Conservation (phyloP, 1,140 invertebrate genomes). For the Drosophila pandora region DNA sequence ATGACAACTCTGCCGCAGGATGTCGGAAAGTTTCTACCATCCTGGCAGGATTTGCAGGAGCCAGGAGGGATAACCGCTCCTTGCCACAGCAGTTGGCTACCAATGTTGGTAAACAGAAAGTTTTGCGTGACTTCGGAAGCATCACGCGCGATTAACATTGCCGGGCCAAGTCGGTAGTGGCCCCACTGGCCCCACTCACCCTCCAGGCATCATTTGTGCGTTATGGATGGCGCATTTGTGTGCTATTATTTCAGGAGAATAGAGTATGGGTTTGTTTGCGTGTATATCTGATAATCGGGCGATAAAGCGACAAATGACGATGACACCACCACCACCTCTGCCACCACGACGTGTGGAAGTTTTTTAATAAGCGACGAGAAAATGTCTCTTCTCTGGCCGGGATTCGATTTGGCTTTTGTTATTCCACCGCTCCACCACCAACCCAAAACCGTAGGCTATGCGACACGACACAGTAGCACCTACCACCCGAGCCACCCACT, state of each 20-base stretch:
- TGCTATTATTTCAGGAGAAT: slow-evolving; percentile 61
- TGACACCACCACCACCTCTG: slow-evolving; percentile 23
- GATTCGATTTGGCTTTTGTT: slow-evolving; percentile 52
- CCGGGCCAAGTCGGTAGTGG: slow-evolving; percentile 31
- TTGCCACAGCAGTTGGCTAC: background rate
- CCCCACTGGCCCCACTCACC: background rate
- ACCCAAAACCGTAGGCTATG: too few species aligned
- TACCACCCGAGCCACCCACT: slow-evolving; percentile 30
- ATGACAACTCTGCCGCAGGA: slow-evolving; percentile 45
- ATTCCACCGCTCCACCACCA: slow-evolving; percentile 23
- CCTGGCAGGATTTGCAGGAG: background rate
- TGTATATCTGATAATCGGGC: slow-evolving; percentile 61
- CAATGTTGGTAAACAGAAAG: slow-evolving; percentile 12
- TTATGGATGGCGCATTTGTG: slow-evolving; percentile 72
- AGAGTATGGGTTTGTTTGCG: slow-evolving; percentile 22
- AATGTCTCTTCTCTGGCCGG: slow-evolving; percentile 15
- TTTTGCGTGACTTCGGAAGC: slow-evolving; percentile 34
- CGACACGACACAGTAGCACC: background rate
- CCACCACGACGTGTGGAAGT: slow-evolving; percentile 30
- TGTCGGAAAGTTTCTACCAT: background rate
- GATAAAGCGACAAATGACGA: slow-evolving; percentile 71
- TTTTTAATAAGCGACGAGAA: slow-evolving; percentile 62
- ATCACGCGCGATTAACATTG: slow-evolving; percentile 62
- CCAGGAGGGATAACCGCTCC: background rate
- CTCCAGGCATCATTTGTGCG: slow-evolving; percentile 36